phyloP scores from a whole-genome alignment of 2,888 invertebrate genomes.

The Saturnia pavonia region DNA sequence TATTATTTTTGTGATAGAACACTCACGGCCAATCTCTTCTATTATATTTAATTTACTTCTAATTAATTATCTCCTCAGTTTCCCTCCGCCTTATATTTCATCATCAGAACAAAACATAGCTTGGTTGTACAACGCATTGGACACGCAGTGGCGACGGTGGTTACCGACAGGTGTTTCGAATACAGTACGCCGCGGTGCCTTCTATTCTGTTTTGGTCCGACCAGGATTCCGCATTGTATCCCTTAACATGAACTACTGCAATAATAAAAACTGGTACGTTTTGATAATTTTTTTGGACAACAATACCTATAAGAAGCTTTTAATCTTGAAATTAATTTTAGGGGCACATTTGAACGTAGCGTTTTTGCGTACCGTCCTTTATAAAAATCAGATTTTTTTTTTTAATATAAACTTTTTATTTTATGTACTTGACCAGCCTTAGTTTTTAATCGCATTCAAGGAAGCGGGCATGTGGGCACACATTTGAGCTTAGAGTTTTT shows the following conservation, averaged over 20 bases:
- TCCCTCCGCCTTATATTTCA: slow-evolving; percentile 92
- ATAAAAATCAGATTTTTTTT: too few species aligned
- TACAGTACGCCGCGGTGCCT: slow-evolving; percentile 93
- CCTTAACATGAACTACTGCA: slow-evolving; percentile 98
- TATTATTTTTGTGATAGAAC: too few species aligned
- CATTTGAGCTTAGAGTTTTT: too few species aligned
- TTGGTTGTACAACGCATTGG: slow-evolving; percentile 96
- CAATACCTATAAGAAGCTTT: neutral
- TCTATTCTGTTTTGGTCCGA: slow-evolving; percentile 94
- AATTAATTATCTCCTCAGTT: slow-evolving; percentile 78
- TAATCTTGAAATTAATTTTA: neutral
- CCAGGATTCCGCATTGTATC: slow-evolving; percentile 96
- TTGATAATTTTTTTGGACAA: neutral
- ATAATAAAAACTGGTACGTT: slow-evolving; percentile 94
- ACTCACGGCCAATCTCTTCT: neutral
- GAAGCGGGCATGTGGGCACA: too few species aligned
- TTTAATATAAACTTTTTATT: too few species aligned
- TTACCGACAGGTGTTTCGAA: slow-evolving; percentile 93
- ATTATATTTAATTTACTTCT: slow-evolving; percentile 5
- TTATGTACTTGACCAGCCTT: too few species aligned
- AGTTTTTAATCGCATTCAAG: too few species aligned
- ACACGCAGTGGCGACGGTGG: slow-evolving; percentile 95
- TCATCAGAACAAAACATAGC: slow-evolving; percentile 90
- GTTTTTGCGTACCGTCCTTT: too few species aligned
- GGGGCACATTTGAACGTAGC: neutral